These are phyloP conservation scores for Porites rus DNA, from an alignment of 92 coral and sea anemone genomes.

Conservation along the genomic window DNA sequence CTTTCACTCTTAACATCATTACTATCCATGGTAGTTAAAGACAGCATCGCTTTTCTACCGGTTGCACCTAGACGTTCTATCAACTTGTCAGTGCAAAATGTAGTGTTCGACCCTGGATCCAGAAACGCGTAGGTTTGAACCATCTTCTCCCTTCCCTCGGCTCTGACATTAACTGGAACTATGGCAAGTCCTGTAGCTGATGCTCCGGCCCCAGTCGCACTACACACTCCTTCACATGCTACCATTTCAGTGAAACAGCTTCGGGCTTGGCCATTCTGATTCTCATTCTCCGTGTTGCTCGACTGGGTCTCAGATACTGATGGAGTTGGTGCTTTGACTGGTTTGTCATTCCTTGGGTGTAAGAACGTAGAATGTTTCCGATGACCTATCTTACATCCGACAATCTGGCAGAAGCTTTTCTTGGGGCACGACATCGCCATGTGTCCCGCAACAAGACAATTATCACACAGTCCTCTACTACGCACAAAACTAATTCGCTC, in stretches of 20 bases:
- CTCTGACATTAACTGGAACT: too few species aligned
- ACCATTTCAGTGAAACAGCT: not conserved
- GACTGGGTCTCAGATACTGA: not conserved
- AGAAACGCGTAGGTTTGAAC: conserved; percentile 59
- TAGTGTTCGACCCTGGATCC: conserved; percentile 65
- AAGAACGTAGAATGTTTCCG: conserved; percentile 66
- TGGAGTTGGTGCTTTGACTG: conserved; percentile 15
- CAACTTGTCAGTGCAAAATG: conserved; percentile 64
- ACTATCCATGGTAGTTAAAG: conserved; percentile 56
- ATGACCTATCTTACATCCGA: conserved; percentile 52
- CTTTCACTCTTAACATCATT: conserved; percentile 40
- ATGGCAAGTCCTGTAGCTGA: too few species aligned
- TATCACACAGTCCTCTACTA: too few species aligned
- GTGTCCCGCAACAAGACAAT: too few species aligned
- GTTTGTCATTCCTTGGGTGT: conserved; percentile 46
- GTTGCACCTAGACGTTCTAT: conserved; percentile 50
- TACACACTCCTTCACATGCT: not conserved
- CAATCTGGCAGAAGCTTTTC: conserved; percentile 35
- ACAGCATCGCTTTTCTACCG: conserved; percentile 46
- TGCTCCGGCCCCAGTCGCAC: too few species aligned
- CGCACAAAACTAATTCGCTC: too few species aligned
- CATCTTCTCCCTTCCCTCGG: conserved; percentile 2
- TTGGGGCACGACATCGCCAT: too few species aligned
- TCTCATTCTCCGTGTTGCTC: not conserved
- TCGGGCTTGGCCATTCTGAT: not conserved